phyloP scores from a whole-genome alignment of 1,140 invertebrate species.

The Drosophila malerkotliana region DNA sequence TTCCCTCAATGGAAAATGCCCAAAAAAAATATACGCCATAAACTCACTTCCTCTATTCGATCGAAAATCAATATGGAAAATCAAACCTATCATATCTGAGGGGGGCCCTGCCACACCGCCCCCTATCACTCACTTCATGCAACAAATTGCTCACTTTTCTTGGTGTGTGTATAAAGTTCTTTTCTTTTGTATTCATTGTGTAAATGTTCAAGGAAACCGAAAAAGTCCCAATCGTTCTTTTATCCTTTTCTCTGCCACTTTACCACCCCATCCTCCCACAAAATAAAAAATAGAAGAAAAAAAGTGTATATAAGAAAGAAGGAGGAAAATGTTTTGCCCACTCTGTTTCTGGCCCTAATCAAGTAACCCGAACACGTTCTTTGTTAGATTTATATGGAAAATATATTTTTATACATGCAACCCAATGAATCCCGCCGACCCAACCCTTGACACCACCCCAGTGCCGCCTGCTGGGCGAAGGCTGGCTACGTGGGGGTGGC shows the following conservation, averaged over 20 bases:
- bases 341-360: constrained; percentile 67
- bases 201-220: constrained; percentile 68
- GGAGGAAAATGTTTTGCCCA: constrained; percentile 44
- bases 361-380: constrained; percentile 80
- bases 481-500: constrained; percentile 59
- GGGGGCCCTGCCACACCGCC: background rate
- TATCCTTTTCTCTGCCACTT: constrained; percentile 32
- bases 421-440: constrained; percentile 45
- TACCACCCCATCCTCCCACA: background rate
- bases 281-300: constrained; percentile 1
- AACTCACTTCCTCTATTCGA: constrained; percentile 59
- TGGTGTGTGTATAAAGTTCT: constrained; percentile 33
- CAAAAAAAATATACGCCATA: constrained; percentile 31
- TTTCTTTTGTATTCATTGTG: constrained; percentile 60
- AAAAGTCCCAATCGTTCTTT: constrained; percentile 33
- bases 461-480: constrained; percentile 43
- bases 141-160: constrained; percentile 76
- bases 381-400: constrained; percentile 82
- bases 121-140: background rate
- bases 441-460: background rate
- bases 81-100: constrained; percentile 32
- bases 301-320: constrained; percentile 4
- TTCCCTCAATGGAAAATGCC: constrained; percentile 51
- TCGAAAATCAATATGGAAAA: constrained; percentile 68
- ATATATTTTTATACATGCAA: constrained; percentile 78